Evolutionary conservation across 2,888 invertebrate species (phyloP).

Genomic region (Caenorhabditis sp.): DNA sequence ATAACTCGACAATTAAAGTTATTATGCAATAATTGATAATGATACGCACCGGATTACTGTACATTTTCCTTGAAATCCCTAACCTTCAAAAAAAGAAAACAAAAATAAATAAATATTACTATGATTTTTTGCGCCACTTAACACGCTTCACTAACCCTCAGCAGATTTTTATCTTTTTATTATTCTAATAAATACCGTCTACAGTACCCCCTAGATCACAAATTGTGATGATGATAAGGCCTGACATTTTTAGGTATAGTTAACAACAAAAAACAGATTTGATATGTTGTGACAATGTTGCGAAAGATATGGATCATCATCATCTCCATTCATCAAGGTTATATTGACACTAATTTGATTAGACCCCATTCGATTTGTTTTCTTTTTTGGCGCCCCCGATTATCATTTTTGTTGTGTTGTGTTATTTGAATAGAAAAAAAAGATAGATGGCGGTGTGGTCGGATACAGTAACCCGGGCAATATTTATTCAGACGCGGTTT

Average conservation of each 20-base stretch:
- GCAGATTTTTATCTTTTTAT: constrained; percentile 18
- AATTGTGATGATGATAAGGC: background rate
- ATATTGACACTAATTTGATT: background rate
- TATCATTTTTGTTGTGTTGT: no score
- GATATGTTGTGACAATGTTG: background rate
- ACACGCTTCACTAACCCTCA: constrained; percentile 19
- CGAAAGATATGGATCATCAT: constrained; percentile 1
- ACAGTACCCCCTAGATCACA: constrained; percentile 4
- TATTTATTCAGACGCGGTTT: no score
- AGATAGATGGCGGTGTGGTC: no score
- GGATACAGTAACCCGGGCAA: no score
- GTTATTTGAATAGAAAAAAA: no score
- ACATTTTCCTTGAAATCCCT: background rate
- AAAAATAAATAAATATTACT: constrained; percentile 15
- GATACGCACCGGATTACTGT: background rate
- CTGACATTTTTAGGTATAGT: background rate
- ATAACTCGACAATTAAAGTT: background rate
- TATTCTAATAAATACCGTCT: constrained; percentile 16
- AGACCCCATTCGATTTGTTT: background rate
- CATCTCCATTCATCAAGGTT: background rate
- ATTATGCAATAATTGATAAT: background rate
- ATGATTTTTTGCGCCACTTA: constrained; percentile 23
- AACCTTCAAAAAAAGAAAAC: background rate
- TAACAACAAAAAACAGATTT: constrained; percentile 1
- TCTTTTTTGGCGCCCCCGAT: no score